Conservation (phyloP, 2,113 vertebrate genomes). For the Nothobranchius kuhntae region DNA sequence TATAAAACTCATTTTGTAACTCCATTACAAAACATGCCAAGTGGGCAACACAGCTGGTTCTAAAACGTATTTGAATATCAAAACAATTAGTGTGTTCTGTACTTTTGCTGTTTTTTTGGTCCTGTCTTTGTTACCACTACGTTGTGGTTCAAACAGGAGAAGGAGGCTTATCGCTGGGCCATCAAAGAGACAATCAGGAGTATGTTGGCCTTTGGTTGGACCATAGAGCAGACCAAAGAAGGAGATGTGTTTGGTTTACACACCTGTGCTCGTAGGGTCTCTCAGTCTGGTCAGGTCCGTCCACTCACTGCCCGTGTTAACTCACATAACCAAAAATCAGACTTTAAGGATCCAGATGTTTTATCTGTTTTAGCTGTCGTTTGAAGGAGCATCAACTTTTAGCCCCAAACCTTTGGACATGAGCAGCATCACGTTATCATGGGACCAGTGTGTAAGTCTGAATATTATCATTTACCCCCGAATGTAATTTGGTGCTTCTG, state of each 20-base stretch:
- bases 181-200: constrained; percentile 94
- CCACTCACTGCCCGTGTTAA: not conserved
- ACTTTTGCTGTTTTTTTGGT: not conserved
- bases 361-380: constrained; percentile 53
- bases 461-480: not conserved
- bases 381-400: constrained; percentile 79
- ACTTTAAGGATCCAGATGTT: not conserved
- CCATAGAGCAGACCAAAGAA: constrained; percentile 88
- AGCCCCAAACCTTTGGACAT: constrained; percentile 92
- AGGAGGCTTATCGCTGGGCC: constrained; percentile 91
- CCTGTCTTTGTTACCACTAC: not conserved
- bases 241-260: constrained; percentile 85
- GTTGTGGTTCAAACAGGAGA: constrained; percentile 80
- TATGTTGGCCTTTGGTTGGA: constrained; percentile 94
- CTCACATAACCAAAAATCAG: too few species aligned
- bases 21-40: not conserved
- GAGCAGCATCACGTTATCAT: constrained; percentile 91
- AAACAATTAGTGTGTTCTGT: not conserved
- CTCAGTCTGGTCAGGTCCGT: constrained; percentile 90
- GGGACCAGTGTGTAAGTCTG: constrained; percentile 89
- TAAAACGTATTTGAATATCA: constrained; percentile 21
- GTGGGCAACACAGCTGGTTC: not conserved
- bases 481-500: not conserved
- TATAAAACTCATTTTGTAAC: not conserved
- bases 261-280: constrained; percentile 83